phyloP scores from a whole-genome alignment of 2,113 vertebrate species.

The Macquaria ambigua region DNA sequence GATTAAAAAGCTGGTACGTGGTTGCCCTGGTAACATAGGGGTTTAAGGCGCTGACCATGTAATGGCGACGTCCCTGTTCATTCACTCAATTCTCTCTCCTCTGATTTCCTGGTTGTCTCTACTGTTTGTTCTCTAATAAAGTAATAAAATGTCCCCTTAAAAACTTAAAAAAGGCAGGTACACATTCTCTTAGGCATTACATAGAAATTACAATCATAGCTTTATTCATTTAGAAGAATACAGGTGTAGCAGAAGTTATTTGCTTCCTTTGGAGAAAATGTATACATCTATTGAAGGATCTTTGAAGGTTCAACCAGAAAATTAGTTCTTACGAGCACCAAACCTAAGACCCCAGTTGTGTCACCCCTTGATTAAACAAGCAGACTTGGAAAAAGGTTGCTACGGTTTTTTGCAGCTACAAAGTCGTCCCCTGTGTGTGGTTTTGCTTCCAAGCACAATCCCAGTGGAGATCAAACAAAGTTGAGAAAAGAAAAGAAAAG shows the following conservation, averaged over 20 bases:
- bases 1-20: conserved; percentile 9
- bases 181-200: background rate
- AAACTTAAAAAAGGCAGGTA: background rate
- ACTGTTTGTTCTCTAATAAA: background rate
- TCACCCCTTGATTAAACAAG: conserved; percentile 88
- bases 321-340: conserved; percentile 93
- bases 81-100: background rate
- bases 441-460: conserved; percentile 88
- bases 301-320: conserved; percentile 96
- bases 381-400: conserved; percentile 66
- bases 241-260: background rate
- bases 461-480: conserved; percentile 93
- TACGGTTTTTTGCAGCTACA: conserved; percentile 87
- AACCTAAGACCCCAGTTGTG: conserved; percentile 73
- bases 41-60: background rate
- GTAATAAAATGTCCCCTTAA: background rate
- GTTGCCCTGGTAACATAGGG: background rate
- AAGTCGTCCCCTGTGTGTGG: conserved; percentile 76
- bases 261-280: no score
- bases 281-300: conserved; percentile 75
- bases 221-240: background rate
- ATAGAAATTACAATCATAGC: background rate
- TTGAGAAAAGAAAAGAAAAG: conserved; percentile 94
- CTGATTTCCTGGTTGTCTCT: background rate
- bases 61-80: background rate